A percentile compares a stretch with the other conserved stretches of the same genome.
Conservation (phyloP, 2,888 invertebrate species). For the Galeopsomyia nigrocyanea region DNA sequence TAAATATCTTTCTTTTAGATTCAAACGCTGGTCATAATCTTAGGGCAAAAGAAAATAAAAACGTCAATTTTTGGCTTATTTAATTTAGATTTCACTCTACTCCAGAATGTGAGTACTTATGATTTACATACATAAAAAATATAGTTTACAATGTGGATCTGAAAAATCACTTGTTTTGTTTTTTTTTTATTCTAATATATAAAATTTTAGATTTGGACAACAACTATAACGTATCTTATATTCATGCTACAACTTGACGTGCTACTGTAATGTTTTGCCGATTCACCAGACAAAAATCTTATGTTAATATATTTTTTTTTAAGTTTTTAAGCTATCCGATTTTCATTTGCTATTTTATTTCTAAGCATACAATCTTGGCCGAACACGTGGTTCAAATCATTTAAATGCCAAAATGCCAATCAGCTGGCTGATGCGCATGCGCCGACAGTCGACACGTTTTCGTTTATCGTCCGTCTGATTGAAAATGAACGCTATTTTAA, state of each 20-base stretch:
- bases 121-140: not conserved
- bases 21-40: conserved; percentile 19
- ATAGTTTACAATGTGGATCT: not conserved
- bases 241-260: conserved; percentile 24
- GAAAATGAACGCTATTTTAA: too few relatives aligned
- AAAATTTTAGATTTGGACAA: conserved; percentile 19
- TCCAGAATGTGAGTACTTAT: conserved; percentile 33
- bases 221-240: conserved; percentile 11
- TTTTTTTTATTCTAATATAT: too few relatives aligned
- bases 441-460: too few relatives aligned
- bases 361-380: too few relatives aligned
- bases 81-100: conserved; percentile 20
- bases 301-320: too few relatives aligned
- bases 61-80: conserved; percentile 23
- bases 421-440: too few relatives aligned
- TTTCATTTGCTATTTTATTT: too few relatives aligned
- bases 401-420: too few relatives aligned
- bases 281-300: too few relatives aligned
- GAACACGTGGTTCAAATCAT: too few relatives aligned
- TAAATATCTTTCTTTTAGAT: conserved; percentile 18
- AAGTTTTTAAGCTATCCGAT: too few relatives aligned
- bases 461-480: too few relatives aligned
- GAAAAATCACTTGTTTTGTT: not conserved
- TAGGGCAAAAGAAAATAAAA: conserved; percentile 11
- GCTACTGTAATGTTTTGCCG: not conserved